Evolutionary conservation across 64 coral and sea anemone species (phyloP).

Genomic region (Stichodactyla helianthus): DNA sequence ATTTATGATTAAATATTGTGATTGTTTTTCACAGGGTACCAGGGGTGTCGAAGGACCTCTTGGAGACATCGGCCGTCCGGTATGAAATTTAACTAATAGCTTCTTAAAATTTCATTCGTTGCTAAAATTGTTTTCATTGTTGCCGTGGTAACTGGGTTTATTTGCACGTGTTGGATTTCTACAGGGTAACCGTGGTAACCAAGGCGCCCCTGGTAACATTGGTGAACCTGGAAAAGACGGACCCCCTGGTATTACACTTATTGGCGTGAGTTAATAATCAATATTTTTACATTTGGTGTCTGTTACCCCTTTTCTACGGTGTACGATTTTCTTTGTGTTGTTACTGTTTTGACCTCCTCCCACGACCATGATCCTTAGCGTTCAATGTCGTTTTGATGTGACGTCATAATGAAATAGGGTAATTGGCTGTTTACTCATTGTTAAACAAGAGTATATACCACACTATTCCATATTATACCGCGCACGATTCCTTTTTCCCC

Average conservation of each 20-base stretch:
- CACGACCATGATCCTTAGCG: too few relatives aligned
- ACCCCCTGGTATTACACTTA: constrained; percentile 58
- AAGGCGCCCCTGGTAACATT: constrained; percentile 19
- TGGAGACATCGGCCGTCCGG: constrained; percentile 20
- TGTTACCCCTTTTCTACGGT: too few relatives aligned
- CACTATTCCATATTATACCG: too few relatives aligned
- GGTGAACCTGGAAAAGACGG: constrained; percentile 39
- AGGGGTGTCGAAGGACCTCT: constrained; percentile 22
- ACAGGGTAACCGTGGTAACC: constrained; percentile 47
- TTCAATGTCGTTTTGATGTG: too few relatives aligned
- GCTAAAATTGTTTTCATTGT: background rate
- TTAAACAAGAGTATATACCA: too few relatives aligned
- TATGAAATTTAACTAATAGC: background rate
- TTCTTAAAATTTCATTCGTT: background rate
- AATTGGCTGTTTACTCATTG: too few relatives aligned
- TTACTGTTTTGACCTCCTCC: too few relatives aligned
- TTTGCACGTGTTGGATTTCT: background rate
- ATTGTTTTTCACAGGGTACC: constrained; percentile 17
- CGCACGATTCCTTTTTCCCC: too few relatives aligned
- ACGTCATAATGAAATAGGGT: too few relatives aligned
- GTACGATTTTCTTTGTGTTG: too few relatives aligned
- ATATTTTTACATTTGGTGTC: too few relatives aligned
- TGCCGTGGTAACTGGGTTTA: background rate
- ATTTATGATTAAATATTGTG: too few relatives aligned
- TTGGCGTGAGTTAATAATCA: constrained; percentile 51